These are phyloP conservation scores for Aptenodytes forsteri DNA, from an alignment of 2,113 vertebrate genomes.

Conservation along the genomic window DNA sequence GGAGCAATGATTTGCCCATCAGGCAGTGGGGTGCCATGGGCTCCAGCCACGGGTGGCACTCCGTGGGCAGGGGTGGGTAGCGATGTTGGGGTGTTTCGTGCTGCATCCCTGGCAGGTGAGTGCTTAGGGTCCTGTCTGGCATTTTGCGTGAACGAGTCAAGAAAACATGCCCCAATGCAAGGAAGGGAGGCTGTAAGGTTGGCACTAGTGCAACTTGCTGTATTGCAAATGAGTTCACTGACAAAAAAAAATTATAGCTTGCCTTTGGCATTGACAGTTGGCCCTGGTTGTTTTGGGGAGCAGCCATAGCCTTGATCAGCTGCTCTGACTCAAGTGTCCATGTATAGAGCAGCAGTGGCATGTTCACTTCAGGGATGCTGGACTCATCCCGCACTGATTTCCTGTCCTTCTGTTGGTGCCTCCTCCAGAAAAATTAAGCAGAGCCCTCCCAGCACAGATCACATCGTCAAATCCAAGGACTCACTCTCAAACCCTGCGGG, in stretches of 20 bases:
- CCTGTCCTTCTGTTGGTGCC: background rate
- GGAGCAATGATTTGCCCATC: background rate
- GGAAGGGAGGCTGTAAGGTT: background rate
- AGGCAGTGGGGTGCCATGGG: background rate
- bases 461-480: background rate
- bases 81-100: background rate
- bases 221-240: background rate
- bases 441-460: background rate
- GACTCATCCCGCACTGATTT: background rate
- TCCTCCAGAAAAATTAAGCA: background rate
- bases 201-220: background rate
- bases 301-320: background rate
- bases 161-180: background rate
- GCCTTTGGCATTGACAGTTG: background rate
- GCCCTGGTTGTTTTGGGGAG: background rate
- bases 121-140: background rate
- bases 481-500: background rate
- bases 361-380: background rate
- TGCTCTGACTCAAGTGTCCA: background rate
- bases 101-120: background rate
- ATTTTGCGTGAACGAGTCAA: background rate
- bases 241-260: background rate
- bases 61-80: background rate
- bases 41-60: background rate
- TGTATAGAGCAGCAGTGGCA: background rate